Evolutionary conservation across 2,888 invertebrate species (phyloP).

Genomic region (Dasypogon diadema): DNA sequence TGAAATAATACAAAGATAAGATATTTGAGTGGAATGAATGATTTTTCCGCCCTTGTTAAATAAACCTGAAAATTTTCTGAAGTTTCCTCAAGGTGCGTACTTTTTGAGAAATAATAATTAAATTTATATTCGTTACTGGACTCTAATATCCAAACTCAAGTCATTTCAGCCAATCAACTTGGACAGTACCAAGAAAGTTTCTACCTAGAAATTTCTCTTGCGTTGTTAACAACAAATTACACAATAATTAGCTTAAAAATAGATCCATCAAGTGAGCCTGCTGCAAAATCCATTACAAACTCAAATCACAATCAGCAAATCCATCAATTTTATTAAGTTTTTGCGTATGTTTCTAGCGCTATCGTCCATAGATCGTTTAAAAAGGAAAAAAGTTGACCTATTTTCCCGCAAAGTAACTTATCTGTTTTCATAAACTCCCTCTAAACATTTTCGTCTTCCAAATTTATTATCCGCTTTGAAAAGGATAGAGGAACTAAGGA

Average conservation of each 20-base stretch:
- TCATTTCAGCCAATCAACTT: too few relatives aligned
- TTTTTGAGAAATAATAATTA: too few relatives aligned
- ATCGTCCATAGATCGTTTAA: too few relatives aligned
- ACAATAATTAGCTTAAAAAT: neutral
- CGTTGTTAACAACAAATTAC: neutral
- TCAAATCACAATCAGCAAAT: neutral
- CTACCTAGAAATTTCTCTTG: too few relatives aligned
- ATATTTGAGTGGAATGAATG: too few relatives aligned
- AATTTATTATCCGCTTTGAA: neutral
- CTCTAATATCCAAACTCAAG: too few relatives aligned
- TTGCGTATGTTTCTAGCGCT: neutral
- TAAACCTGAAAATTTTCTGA: too few relatives aligned
- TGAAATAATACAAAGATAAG: too few relatives aligned
- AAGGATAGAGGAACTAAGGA: neutral
- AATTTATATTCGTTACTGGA: too few relatives aligned
- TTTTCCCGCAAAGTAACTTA: conserved; percentile 16
- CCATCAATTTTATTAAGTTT: neutral
- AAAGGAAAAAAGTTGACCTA: neutral
- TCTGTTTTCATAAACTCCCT: conserved; percentile 30
- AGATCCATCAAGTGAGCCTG: neutral
- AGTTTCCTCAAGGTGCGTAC: too few relatives aligned
- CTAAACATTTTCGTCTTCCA: conserved; percentile 4
- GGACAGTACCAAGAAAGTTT: too few relatives aligned
- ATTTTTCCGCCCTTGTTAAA: too few relatives aligned
- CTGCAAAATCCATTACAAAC: neutral